Conservation (phyloP, 1,140 invertebrate species). For the Antheraea pernyi region DNA sequence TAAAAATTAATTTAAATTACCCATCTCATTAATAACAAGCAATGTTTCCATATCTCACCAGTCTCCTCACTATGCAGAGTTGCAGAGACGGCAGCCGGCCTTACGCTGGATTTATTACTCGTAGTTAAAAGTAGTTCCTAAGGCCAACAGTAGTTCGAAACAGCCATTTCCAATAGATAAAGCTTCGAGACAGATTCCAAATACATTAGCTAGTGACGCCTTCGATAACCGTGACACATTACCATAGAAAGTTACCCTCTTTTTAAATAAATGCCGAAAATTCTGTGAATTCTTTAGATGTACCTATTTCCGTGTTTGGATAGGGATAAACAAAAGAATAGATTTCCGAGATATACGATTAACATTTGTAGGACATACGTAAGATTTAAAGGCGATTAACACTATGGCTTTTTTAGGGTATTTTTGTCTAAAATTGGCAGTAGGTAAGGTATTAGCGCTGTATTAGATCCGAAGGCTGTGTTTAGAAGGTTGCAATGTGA, state of each 20-base stretch:
- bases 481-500: too few relatives aligned
- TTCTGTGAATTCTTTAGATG: background rate
- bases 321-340: too few relatives aligned
- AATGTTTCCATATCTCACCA: slow-evolving; percentile 15
- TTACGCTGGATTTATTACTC: slow-evolving; percentile 67
- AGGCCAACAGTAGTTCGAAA: slow-evolving; percentile 68
- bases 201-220: slow-evolving; percentile 67
- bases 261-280: background rate
- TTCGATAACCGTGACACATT: slow-evolving; percentile 18
- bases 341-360: too few relatives aligned
- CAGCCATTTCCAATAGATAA: slow-evolving; percentile 76
- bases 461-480: too few relatives aligned
- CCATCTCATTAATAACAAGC: too few relatives aligned
- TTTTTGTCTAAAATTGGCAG: too few relatives aligned
- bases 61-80: slow-evolving; percentile 51
- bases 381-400: too few relatives aligned
- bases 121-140: slow-evolving; percentile 69
- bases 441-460: too few relatives aligned
- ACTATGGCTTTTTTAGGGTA: too few relatives aligned
- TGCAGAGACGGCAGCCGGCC: slow-evolving; percentile 45
- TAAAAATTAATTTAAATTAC: too few relatives aligned
- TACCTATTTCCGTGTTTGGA: too few relatives aligned
- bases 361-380: too few relatives aligned
- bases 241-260: background rate
- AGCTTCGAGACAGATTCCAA: slow-evolving; percentile 72